Evolutionary conservation across 2,113 vertebrate genomes (phyloP).

Genomic region (Aptenodytes forsteri): DNA sequence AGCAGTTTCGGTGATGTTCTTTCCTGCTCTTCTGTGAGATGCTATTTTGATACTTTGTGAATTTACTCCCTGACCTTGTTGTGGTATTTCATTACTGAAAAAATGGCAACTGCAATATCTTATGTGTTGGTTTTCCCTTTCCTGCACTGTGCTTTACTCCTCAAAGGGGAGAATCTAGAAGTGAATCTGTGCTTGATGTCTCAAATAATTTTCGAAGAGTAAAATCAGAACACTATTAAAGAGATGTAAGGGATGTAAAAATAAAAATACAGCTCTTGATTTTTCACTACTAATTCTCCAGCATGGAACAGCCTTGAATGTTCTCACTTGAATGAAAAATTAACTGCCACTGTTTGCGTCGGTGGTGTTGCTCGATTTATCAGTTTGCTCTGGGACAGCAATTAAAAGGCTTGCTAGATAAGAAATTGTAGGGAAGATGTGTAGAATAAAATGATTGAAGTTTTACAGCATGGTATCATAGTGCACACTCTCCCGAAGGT

Average conservation of each 20-base stretch:
- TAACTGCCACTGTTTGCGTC: background rate
- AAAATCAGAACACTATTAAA: background rate
- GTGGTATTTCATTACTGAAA: background rate
- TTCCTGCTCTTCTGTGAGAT: background rate
- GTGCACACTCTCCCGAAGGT: background rate
- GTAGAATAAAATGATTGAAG: background rate
- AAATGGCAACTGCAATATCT: background rate
- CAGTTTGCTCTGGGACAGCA: background rate
- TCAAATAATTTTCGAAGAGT: background rate
- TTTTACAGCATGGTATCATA: background rate
- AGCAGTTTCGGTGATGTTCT: background rate
- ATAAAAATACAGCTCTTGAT: background rate
- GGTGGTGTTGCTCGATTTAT: background rate
- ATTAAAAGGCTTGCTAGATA: slow-evolving; percentile 6
- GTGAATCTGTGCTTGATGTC: background rate
- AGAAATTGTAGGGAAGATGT: background rate
- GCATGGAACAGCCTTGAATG: background rate
- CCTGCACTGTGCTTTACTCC: background rate
- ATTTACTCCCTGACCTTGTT: background rate
- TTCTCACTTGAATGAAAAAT: slow-evolving; percentile 11
- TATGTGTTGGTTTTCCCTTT: background rate
- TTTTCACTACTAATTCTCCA: background rate
- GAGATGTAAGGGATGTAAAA: background rate
- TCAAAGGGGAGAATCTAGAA: background rate
- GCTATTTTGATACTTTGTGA: background rate